Evolutionary conservation across 1,140 invertebrate species (phyloP), one percentile per base, ranked within the genome.

Genomic region (Nephila pilipes): DNA sequence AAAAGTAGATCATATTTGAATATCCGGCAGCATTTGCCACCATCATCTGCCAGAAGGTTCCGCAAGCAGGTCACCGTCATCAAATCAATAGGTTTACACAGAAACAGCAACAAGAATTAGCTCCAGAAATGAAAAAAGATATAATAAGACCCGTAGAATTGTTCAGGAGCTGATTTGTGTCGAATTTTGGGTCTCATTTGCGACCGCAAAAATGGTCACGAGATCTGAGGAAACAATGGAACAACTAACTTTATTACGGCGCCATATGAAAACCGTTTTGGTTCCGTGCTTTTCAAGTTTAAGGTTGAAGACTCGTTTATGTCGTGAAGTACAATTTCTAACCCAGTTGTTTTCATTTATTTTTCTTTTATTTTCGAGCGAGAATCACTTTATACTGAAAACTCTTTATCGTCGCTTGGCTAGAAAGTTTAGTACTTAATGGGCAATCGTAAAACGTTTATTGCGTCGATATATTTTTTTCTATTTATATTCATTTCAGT

Each of bases 271-370:
- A 79, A 32, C 10, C 63, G 63, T 55, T 79, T 69, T 79, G 65
- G 87, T 79, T 75, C 60, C 87, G 25, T 89, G 87, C 63, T 36
- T 89, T 89, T 89, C 87, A 89, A 89, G 87, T 89, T 89, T 60
- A 89, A 89, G 87, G 87, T 75, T 89, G 46, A 85, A 60, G 83
- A 57, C 83, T 85, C 83, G 55, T 55, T 85, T 60, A 85, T 85
- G 55, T 57, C 54, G 54, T 20, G 16, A 58, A 58, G 55, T 22
- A 36, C 20, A 54, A 83, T 83, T 83, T 83, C 80, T n/a, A 57
- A 55, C 55, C 69, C 55, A 57, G 25, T 75, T 75, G 69, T 75
- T 75, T 75, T 75, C 69, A 16, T 18, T 32, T 75, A 3, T 75
- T 75, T 32, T 29, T 69, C 3, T 69, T 22, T 32, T 36, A 12